Conservation (phyloP, 2,888 invertebrate species). For the Lasiommata megera region DNA sequence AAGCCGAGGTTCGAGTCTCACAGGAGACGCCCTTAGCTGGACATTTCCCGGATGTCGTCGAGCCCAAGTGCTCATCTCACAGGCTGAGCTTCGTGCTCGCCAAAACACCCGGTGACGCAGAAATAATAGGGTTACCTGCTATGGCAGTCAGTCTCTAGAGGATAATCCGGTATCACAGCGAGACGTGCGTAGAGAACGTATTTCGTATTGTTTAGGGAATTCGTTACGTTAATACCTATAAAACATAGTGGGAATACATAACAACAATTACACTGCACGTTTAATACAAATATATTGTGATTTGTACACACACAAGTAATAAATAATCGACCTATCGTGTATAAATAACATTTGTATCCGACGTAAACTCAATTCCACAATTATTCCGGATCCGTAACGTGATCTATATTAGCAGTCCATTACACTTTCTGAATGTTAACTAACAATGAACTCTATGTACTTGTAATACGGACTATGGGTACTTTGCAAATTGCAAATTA, state of each 20-base stretch:
- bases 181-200: no score
- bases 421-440: background rate
- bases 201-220: no score
- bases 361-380: constrained; percentile 15
- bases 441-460: constrained; percentile 7
- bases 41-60: no score
- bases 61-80: no score
- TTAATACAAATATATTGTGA: background rate
- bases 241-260: background rate
- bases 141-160: no score
- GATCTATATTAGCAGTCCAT: constrained; percentile 11
- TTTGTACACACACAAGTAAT: constrained; percentile 1
- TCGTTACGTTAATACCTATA: no score
- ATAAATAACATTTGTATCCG: constrained; percentile 17
- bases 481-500: constrained; percentile 2
- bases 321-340: constrained; percentile 2
- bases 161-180: no score
- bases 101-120: no score
- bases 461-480: background rate
- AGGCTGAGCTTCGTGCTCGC: no score
- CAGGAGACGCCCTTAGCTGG: no score
- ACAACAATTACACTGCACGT: background rate
- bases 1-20: no score
- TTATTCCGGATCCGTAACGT: constrained; percentile 13
- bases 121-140: no score